Evolutionary conservation across 2,797 vertebrate genomes (phyloP), one percentile per base, ranked within the genome.

Genomic region (Cichlasoma orientale): DNA sequence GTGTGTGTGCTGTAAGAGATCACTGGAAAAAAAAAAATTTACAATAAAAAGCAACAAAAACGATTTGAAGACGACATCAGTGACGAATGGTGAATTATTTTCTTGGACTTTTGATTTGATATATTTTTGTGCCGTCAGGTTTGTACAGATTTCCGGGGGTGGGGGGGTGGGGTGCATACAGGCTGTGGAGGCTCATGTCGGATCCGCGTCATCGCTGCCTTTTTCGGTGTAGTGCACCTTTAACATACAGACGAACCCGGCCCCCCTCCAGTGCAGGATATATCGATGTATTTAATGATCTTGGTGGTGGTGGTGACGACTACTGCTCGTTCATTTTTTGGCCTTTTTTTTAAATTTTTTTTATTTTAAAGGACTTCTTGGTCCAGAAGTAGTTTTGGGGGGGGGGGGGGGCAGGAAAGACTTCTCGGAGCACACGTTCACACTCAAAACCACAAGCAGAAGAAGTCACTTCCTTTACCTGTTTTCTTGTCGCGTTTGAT

Each of bases 101-200:
- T 91, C 75, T 84, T 84, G 71, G 86, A 59, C 78, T 89, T 89
- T 90, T 93, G 84, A 93, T 93, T 93, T 90, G 90, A 91, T 89
- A 91, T 29, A 7, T 33, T 33, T 33, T 33, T 33, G 31, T 33
- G 31, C 9, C 7, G 31, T 33, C 31, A 7, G 31, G 31, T 33
- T 33, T 33, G 31, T 33, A 33, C 31, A 33, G 31, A 33, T 9
- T 33, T 33, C 29, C 29, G 29, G 29, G 29, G 29, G 29, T 7
- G 2, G 31, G 7, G 31, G 31, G 31, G 31, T 33, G 31, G 31
- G 31, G 31, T 33, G 7, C 31, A 33, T 2, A 33, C 31, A 2
- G 31, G 31, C 31, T 33, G 31, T 33, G 31, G 31, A 33, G 31
- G 31, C 31, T 8, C 7, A 33, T 33, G 31, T 33, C 7, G 7